These are phyloP conservation scores for Rhinoptilus africanus DNA, from an alignment of 2,113 vertebrate genomes.

Conservation along the genomic window DNA sequence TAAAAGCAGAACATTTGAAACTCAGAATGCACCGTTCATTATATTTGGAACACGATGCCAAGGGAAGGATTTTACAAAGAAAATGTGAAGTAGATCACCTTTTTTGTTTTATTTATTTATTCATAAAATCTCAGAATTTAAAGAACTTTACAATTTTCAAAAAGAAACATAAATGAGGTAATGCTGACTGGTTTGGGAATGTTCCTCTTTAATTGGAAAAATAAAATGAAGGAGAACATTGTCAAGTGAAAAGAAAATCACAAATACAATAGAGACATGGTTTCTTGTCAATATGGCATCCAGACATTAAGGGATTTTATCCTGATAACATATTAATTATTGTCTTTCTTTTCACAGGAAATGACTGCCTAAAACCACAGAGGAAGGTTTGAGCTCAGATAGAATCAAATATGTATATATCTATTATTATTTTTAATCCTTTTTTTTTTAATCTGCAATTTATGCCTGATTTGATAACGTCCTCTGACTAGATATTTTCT, in stretches of 20 bases:
- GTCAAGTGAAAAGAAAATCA: background rate
- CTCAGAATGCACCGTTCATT: background rate
- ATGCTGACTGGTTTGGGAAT: background rate
- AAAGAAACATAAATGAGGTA: background rate
- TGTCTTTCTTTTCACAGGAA: background rate
- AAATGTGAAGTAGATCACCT: background rate
- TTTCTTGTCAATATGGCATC: background rate
- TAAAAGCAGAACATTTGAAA: constrained; percentile 46
- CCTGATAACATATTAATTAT: background rate
- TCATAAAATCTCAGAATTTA: background rate
- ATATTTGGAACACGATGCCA: background rate
- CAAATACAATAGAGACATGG: background rate
- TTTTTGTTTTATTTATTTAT: background rate
- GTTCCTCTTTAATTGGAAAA: background rate
- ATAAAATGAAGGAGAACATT: background rate
- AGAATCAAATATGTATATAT: background rate
- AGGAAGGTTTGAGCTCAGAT: background rate
- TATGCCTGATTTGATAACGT: background rate
- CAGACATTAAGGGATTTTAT: background rate
- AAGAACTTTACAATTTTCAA: background rate
- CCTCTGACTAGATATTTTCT: background rate
- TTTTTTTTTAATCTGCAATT: background rate
- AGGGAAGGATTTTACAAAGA: background rate
- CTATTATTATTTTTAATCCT: background rate
- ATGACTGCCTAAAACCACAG: background rate